phyloP scores from a whole-genome alignment of 2,797 vertebrate genomes.

The Gymnoscopelus microlampas region DNA sequence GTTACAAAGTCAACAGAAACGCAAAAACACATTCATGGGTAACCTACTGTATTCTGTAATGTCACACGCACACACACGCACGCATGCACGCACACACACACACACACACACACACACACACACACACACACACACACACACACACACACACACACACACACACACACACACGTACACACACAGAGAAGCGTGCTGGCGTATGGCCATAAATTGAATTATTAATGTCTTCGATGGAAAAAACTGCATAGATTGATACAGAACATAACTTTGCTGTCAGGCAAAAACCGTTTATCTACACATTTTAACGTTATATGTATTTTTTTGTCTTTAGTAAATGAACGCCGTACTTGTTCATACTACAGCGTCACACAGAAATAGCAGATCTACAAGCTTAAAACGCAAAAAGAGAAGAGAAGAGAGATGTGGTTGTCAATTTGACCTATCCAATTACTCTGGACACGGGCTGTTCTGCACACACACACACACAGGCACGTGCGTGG shows the following conservation, averaged over 20 bases:
- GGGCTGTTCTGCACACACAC: conserved; percentile 40
- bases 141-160: too few relatives aligned
- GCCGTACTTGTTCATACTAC: too few relatives aligned
- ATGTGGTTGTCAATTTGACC: conserved; percentile 53
- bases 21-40: conserved; percentile 58
- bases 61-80: neutral
- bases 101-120: too few relatives aligned
- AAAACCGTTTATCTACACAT: too few relatives aligned
- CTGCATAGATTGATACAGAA: too few relatives aligned
- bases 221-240: too few relatives aligned
- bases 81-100: neutral
- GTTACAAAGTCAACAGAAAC: conserved; percentile 80
- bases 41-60: conserved; percentile 6
- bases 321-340: neutral
- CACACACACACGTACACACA: too few relatives aligned
- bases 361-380: too few relatives aligned
- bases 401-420: conserved; percentile 30
- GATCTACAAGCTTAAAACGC: neutral
- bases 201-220: too few relatives aligned
- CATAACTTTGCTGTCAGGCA: neutral
- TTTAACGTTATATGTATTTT: too few relatives aligned
- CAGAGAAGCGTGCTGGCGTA: too few relatives aligned
- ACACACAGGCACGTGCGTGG: conserved; percentile 4
- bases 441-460: conserved; percentile 42
- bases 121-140: too few relatives aligned